Evolutionary conservation across 2,797 vertebrate species (phyloP).

Genomic region (Esox lucius): DNA sequence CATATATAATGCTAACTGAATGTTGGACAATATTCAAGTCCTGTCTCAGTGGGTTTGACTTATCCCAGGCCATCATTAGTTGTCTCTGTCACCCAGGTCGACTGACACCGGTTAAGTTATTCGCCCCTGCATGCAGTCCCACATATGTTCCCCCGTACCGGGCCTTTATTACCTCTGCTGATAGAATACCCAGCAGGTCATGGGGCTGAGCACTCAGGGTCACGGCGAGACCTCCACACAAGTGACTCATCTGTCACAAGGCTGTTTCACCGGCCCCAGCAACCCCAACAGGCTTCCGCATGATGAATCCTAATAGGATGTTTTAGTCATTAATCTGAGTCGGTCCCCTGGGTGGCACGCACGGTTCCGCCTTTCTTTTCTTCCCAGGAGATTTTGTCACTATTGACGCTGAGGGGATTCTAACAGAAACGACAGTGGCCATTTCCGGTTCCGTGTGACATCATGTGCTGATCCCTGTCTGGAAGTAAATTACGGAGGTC

Average conservation of each 20-base stretch:
- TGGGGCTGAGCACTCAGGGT: slow-evolving; percentile 9
- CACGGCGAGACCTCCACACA: neutral
- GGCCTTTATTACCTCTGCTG: slow-evolving; percentile 2
- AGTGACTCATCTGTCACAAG: slow-evolving; percentile 10
- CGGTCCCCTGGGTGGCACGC: slow-evolving; percentile 20
- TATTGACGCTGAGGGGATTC: neutral
- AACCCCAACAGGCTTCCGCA: neutral
- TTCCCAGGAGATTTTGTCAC: slow-evolving; percentile 13
- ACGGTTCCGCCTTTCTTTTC: neutral
- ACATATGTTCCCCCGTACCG: slow-evolving; percentile 9
- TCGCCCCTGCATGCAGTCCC: neutral
- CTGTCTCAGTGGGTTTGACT: neutral
- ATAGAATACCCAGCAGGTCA: slow-evolving; percentile 19
- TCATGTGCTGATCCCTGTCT: neutral
- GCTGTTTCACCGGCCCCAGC: neutral
- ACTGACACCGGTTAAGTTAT: neutral
- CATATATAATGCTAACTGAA: neutral
- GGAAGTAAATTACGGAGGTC: neutral
- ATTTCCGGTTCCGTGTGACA: slow-evolving; percentile 2
- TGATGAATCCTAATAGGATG: slow-evolving; percentile 24
- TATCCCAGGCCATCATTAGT: neutral
- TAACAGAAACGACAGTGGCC: neutral
- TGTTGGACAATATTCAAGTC: neutral
- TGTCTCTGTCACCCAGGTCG: slow-evolving; percentile 6
- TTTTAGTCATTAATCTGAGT: slow-evolving; percentile 26